phyloP scores from a whole-genome alignment of 2,113 vertebrate genomes.

The Oryzias curvinotus region DNA sequence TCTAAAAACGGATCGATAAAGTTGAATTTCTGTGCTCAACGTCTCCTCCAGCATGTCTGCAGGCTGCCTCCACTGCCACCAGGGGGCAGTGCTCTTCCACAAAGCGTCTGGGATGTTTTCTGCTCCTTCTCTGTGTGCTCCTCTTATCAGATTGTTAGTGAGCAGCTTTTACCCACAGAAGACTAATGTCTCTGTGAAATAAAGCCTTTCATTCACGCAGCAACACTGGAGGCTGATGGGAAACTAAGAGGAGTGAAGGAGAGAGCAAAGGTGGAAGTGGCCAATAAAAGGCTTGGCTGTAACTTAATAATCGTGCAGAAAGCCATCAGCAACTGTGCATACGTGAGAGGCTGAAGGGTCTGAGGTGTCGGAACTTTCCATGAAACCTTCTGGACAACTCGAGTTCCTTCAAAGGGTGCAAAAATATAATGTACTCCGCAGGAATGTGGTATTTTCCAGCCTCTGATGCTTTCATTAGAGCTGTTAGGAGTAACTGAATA shows the following conservation, averaged over 20 bases:
- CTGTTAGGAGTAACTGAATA: too few relatives aligned
- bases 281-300: constrained; percentile 22
- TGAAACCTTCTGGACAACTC: too few relatives aligned
- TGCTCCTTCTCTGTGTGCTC: constrained; percentile 1
- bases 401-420: too few relatives aligned
- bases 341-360: constrained; percentile 1
- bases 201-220: constrained; percentile 23
- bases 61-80: constrained; percentile 15
- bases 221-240: constrained; percentile 24
- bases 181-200: constrained; percentile 40
- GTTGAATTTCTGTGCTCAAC: too few relatives aligned
- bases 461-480: too few relatives aligned
- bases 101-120: constrained; percentile 2
- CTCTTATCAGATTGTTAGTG: constrained; percentile 23
- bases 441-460: too few relatives aligned
- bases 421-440: too few relatives aligned
- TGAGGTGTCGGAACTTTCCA: too few relatives aligned
- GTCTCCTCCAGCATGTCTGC: too few relatives aligned
- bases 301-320: constrained; percentile 30
- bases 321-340: constrained; percentile 11
- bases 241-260: constrained; percentile 4
- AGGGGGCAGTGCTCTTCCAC: constrained; percentile 51
- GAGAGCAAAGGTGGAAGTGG: constrained; percentile 13
- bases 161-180: constrained; percentile 33
- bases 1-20: too few relatives aligned